Percentiles rank a stretch among this genome's conserved stretches.
These are phyloP conservation scores for Drosophila dives DNA, from an alignment of 2,888 invertebrate genomes.

Conservation along the genomic window DNA sequence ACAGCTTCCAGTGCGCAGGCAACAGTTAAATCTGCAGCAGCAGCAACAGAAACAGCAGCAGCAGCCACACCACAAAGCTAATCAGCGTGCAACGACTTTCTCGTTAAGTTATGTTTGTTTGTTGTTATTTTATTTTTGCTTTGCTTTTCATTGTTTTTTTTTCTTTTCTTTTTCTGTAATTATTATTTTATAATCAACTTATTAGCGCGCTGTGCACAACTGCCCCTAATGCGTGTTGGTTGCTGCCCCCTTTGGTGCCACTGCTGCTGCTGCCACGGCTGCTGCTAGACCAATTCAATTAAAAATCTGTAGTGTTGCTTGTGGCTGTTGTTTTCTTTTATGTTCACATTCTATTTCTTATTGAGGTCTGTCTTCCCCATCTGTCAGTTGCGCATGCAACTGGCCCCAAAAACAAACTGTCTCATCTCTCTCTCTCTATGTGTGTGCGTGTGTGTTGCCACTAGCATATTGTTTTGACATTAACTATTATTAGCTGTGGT, in stretches of 20 bases:
- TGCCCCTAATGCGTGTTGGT: slow-evolving; percentile 47
- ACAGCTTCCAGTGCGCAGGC: slow-evolving; percentile 29
- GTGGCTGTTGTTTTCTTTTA: slow-evolving; percentile 27
- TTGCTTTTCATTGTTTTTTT: slow-evolving; percentile 26
- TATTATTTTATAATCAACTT: slow-evolving; percentile 79
- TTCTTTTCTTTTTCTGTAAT: slow-evolving; percentile 57
- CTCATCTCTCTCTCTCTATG: not conserved
- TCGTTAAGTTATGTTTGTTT: slow-evolving; percentile 53
- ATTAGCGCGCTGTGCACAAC: slow-evolving; percentile 58
- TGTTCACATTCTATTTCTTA: slow-evolving; percentile 76
- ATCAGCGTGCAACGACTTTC: slow-evolving; percentile 79
- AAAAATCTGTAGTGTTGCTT: slow-evolving; percentile 57
- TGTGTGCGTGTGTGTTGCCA: not conserved
- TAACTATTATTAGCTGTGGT: slow-evolving; percentile 30
- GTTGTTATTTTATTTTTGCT: slow-evolving; percentile 14
- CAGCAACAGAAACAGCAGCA: slow-evolving; percentile 4
- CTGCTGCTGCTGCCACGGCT: slow-evolving; percentile 17
- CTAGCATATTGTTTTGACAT: slow-evolving; percentile 32
- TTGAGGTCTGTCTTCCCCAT: slow-evolving; percentile 52
- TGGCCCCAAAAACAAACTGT: slow-evolving; percentile 9
- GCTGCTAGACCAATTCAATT: slow-evolving; percentile 63
- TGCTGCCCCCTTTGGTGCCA: slow-evolving; percentile 30
- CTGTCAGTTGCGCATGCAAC: slow-evolving; percentile 12
- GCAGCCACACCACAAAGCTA: slow-evolving; percentile 69
- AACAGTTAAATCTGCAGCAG: slow-evolving; percentile 42